Evolutionary conservation across 2,888 invertebrate species (phyloP), one percentile per base, ranked within the genome.

Genomic region (Tryphoninae sp.): DNA sequence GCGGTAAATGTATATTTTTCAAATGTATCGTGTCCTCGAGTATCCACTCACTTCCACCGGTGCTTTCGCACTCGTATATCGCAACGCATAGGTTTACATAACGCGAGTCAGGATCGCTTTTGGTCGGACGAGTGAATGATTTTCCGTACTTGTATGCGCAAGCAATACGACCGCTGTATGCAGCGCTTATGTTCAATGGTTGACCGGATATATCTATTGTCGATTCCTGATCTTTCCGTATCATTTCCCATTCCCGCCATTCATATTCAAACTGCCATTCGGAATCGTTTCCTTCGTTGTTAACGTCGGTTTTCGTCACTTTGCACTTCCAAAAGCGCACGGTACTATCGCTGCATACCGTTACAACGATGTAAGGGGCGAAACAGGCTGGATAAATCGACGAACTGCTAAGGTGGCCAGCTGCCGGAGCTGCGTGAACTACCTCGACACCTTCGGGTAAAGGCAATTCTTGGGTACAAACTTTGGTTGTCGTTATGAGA

Each of bases 371-470:
- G 91, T 99, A 99, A 0, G 99, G 99, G 0, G 99, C 98, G 89
- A 98, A 95, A 92, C 99, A 99, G n/a, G 99, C 99, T 3, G 99
- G 99, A 93, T 99, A 99, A 88, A 99, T 98, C 26, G 98, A 98
- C 0, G 99, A 98, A 0, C 99, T 99, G 90, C 98, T 98, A 59
- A 99, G 93, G 92, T 99, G 99, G 0, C 99, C 99, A 0, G 99
- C 99, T 0, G 99, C 97, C 0, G 98, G 98, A 0, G 97, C 95
- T 0, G 98, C 98, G 92, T 98, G 97, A 74, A 98, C 96, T 3
- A 99, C 90, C 90, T 98, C 97, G 8, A 98, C 98, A 2, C 97
- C 97, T 79, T 96, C 96, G 0, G 98, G 98, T 55, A 99, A 91
- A 0, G 97, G 96, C 69, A 99, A 93, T 69, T 96, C 95, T 91